phyloP scores from a whole-genome alignment of 2,888 invertebrate genomes.

The Cylloceria caligata region DNA sequence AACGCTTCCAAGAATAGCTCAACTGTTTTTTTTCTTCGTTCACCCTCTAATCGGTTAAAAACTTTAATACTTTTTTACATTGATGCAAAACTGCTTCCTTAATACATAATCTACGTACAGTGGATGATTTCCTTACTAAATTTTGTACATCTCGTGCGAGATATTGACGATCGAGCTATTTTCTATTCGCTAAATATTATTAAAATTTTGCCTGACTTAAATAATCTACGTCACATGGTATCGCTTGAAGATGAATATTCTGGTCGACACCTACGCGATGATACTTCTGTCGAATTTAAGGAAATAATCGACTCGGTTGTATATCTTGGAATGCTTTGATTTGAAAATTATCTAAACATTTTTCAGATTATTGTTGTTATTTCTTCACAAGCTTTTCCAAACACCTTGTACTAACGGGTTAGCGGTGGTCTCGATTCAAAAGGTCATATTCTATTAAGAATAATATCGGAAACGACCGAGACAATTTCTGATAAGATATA shows the following conservation, averaged over 20 bases:
- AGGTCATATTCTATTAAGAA: not conserved
- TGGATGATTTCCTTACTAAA: not conserved
- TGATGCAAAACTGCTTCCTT: not conserved
- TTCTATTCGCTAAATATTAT: no score
- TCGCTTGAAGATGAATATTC: no score
- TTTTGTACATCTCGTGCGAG: no score
- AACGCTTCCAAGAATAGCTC: constrained; percentile 33
- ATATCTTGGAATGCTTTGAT: no score
- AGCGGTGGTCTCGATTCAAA: not conserved
- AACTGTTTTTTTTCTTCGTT: constrained; percentile 26
- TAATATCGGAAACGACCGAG: not conserved
- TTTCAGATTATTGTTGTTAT: not conserved
- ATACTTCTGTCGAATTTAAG: no score
- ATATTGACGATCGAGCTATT: no score
- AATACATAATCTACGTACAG: not conserved
- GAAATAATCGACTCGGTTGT: no score
- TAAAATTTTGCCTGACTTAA: no score
- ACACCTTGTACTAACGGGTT: not conserved
- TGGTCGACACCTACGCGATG: no score
- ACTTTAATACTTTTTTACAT: constrained; percentile 14
- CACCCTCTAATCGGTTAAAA: constrained; percentile 24
- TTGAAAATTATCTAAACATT: not conserved
- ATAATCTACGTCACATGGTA: no score
- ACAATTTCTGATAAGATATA: not conserved
- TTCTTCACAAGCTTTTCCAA: not conserved